Conservation (phyloP, 2,113 vertebrate species). For the Burhinus bistriatus region DNA sequence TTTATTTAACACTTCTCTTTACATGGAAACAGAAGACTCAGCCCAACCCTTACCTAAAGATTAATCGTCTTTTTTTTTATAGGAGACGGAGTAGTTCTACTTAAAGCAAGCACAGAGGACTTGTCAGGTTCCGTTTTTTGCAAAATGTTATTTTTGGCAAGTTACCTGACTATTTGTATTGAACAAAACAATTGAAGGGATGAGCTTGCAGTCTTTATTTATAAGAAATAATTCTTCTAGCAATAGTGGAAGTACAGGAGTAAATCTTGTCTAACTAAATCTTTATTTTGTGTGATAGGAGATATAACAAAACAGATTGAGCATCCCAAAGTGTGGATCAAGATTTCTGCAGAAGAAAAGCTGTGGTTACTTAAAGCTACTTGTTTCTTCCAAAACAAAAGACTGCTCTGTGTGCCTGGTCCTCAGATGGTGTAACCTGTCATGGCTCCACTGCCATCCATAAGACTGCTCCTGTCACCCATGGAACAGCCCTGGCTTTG, state of each 20-base stretch:
- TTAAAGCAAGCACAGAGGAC: background rate
- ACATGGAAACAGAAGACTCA: background rate
- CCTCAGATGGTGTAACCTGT: background rate
- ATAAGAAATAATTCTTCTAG: background rate
- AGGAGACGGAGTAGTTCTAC: background rate
- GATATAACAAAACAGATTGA: background rate
- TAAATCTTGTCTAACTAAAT: background rate
- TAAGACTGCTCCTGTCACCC: background rate
- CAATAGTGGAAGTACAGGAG: background rate
- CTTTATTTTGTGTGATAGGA: background rate
- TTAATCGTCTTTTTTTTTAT: background rate
- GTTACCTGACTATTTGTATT: background rate
- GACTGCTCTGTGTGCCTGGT: background rate
- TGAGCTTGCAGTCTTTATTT: background rate
- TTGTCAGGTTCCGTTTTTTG: background rate
- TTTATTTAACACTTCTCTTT: background rate
- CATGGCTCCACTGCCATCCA: background rate
- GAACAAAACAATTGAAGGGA: background rate
- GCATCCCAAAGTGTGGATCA: background rate
- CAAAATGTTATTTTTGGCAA: background rate
- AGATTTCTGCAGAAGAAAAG: slow-evolving; percentile 21
- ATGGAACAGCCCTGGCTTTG: background rate
- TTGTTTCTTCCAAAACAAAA: slow-evolving; percentile 50
- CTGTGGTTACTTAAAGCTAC: background rate
- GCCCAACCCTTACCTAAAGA: background rate